Conservation (phyloP, 2,888 invertebrate species). For the Epirrita christyi region DNA sequence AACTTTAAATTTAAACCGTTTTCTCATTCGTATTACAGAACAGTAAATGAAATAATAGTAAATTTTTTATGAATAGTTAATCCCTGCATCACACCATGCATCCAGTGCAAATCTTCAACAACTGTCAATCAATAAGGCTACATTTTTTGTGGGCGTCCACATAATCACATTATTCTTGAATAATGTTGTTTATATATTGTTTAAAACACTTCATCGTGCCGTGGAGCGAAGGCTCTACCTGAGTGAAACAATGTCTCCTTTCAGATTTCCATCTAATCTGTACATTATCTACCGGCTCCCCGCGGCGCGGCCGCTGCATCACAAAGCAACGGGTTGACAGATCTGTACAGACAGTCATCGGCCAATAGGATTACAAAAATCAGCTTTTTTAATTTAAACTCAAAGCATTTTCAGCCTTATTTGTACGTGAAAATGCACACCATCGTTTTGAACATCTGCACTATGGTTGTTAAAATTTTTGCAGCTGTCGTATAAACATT, state of each 20-base stretch:
- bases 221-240: conserved; percentile 62
- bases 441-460: conserved; percentile 44
- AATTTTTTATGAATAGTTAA: no score
- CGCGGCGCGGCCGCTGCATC: conserved; percentile 72
- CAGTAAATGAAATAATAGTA: no score
- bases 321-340: conserved; percentile 85
- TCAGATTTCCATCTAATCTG: conserved; percentile 81
- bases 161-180: conserved; percentile 76
- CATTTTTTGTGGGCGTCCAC: conserved; percentile 54
- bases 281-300: conserved; percentile 75
- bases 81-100: conserved; percentile 50
- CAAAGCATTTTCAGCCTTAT: conserved; percentile 57
- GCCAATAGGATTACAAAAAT: conserved; percentile 78
- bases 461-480: conserved; percentile 46
- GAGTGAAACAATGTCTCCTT: conserved; percentile 78
- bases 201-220: conserved; percentile 66
- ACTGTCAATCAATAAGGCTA: conserved; percentile 60
- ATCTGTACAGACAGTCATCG: conserved; percentile 72
- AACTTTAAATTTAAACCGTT: no score
- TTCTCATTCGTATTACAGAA: no score
- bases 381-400: conserved; percentile 54
- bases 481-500: conserved; percentile 61
- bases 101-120: conserved; percentile 44
- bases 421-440: conserved; percentile 36
- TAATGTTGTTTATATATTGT: conserved; percentile 81